These are phyloP conservation scores for Hydra vulgaris DNA, from an alignment of 30 jellyfish, hydroid and myxozoan species.

Conservation along the genomic window DNA sequence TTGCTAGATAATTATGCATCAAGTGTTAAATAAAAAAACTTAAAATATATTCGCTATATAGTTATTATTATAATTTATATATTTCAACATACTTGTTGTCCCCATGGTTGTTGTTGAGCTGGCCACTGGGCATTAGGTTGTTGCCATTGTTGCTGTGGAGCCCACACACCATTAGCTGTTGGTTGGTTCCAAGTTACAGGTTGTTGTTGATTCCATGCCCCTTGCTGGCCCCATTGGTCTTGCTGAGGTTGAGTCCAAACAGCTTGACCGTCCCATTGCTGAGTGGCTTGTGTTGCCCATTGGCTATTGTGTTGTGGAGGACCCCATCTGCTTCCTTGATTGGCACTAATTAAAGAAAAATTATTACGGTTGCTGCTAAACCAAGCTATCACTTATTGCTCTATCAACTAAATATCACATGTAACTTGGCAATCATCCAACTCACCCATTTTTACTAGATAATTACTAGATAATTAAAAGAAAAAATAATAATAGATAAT, in stretches of 20 bases:
- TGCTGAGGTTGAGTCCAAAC: conserved; percentile 21
- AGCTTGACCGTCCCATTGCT: conserved; percentile 23
- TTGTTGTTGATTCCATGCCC: conserved; percentile 39
- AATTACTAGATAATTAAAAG: too few relatives aligned
- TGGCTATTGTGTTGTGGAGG: conserved; percentile 32
- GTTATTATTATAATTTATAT: too few relatives aligned
- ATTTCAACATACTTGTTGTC: conserved; percentile 44
- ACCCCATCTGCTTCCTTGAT: conserved; percentile 33
- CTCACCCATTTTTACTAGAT: too few relatives aligned
- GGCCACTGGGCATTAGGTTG: conserved; percentile 41
- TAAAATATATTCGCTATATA: too few relatives aligned
- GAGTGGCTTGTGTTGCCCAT: conserved; percentile 25
- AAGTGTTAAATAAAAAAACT: too few relatives aligned
- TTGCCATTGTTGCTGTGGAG: conserved; percentile 53
- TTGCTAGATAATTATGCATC: not conserved
- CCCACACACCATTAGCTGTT: conserved; percentile 26
- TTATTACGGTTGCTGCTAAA: too few relatives aligned
- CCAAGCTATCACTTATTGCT: too few relatives aligned
- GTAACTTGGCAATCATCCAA: too few relatives aligned
- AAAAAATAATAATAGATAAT: too few relatives aligned
- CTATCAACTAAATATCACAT: too few relatives aligned
- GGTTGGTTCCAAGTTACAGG: conserved; percentile 41
- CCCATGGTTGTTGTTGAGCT: conserved; percentile 64
- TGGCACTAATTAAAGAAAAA: not conserved
- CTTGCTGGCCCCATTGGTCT: conserved; percentile 16